Evolutionary conservation across 2,888 invertebrate species (phyloP).

Genomic region (Neocrepidodera transversa): DNA sequence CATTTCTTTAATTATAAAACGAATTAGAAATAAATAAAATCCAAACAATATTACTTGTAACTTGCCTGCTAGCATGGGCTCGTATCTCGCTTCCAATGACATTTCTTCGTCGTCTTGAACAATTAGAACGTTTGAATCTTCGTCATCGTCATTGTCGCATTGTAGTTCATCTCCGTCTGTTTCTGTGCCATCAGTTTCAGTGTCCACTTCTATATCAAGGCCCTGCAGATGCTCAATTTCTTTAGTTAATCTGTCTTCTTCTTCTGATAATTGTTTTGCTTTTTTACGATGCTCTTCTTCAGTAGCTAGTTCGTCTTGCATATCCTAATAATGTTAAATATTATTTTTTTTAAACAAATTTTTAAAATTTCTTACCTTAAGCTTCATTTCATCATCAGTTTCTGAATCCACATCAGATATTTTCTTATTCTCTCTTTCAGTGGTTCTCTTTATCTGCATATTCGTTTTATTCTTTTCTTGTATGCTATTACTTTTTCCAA

Average conservation of each 20-base stretch:
- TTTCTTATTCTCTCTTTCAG: constrained; percentile 40
- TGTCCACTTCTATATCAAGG: constrained; percentile 78
- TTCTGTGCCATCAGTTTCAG: constrained; percentile 82
- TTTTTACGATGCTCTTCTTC: constrained; percentile 78
- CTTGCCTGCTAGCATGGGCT: constrained; percentile 70
- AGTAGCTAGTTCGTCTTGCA: constrained; percentile 55
- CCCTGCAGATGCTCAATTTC: constrained; percentile 79
- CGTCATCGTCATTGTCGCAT: constrained; percentile 55
- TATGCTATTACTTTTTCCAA: constrained; percentile 24
- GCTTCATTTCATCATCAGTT: constrained; percentile 66
- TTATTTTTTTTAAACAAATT: not conserved
- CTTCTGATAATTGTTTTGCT: constrained; percentile 70
- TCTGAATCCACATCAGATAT: constrained; percentile 68
- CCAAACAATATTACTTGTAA: not conserved
- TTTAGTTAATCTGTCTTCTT: constrained; percentile 76
- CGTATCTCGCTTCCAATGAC: constrained; percentile 72
- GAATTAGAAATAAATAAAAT: constrained; percentile 2
- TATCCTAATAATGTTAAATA: constrained; percentile 38
- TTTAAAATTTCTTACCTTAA: constrained; percentile 28
- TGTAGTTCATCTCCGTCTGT: constrained; percentile 74
- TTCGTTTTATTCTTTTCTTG: constrained; percentile 50
- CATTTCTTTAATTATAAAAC: constrained; percentile 62
- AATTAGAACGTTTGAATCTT: constrained; percentile 30
- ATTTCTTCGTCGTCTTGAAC: constrained; percentile 56
- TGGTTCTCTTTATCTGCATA: constrained; percentile 47